Conservation (phyloP, 2,113 vertebrate genomes). For the Lipotes vexillifer region DNA sequence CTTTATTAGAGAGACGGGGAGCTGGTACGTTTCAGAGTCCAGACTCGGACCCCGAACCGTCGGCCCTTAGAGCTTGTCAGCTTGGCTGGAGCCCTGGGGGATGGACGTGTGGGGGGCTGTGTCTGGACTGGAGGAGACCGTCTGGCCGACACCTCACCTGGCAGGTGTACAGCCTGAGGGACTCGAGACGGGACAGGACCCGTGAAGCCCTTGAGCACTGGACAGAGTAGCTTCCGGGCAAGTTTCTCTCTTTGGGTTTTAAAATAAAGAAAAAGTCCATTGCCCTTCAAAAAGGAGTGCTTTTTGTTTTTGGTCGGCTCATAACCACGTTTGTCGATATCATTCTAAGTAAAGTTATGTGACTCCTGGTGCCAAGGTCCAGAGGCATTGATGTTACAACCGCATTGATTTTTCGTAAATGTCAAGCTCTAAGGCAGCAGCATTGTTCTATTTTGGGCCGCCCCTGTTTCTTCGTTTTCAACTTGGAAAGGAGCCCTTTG, state of each 20-base stretch:
- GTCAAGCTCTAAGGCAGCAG: fast-evolving
- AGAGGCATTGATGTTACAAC: fast-evolving
- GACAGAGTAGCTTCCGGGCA: background rate
- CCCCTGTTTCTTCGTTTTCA: background rate
- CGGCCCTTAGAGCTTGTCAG: background rate
- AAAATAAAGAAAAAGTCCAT: background rate
- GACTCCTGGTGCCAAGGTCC: fast-evolving
- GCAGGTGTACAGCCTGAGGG: fast-evolving
- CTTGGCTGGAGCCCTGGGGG: too few species aligned
- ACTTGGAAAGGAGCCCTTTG: background rate
- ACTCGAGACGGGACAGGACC: fast-evolving
- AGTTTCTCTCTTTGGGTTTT: background rate
- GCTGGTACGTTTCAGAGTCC: background rate
- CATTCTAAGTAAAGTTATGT: fast-evolving
- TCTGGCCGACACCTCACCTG: fast-evolving
- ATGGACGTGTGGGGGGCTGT: fast-evolving
- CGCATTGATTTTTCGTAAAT: fast-evolving
- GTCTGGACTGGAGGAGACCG: background rate
- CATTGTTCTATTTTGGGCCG: fast-evolving
- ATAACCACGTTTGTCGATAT: fast-evolving
- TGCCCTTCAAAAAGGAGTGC: too few species aligned
- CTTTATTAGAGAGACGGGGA: background rate
- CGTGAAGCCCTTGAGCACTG: fast-evolving
- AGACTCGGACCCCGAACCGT: background rate
- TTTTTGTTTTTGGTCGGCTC: background rate